A percentile compares a stretch with the other conserved stretches of the same genome.
These are phyloP conservation scores for Caenorhabditis latens DNA, from an alignment of 1,140 invertebrate genomes.

Conservation along the genomic window DNA sequence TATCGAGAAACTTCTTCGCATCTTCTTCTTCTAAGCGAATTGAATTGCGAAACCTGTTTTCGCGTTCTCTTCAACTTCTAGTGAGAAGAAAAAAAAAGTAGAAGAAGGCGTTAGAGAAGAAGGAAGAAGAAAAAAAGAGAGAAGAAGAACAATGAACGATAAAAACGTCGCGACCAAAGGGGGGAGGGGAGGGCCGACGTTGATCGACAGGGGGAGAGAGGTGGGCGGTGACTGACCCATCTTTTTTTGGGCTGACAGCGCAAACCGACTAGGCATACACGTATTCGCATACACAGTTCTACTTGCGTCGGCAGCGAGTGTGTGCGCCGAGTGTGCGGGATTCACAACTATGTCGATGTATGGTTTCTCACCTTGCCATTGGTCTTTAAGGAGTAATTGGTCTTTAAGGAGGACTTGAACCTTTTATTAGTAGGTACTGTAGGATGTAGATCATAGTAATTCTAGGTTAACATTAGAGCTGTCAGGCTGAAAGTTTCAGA, in stretches of 20 bases:
- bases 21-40: conserved; percentile 49
- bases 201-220: conserved; percentile 2
- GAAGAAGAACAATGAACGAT: conserved; percentile 52
- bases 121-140: not conserved
- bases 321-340: not conserved
- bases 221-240: conserved; percentile 53
- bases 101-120: conserved; percentile 38
- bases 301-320: conserved; percentile 3
- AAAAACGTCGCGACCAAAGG: conserved; percentile 35
- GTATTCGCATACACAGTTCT: conserved; percentile 48
- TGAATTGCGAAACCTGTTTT: conserved; percentile 36
- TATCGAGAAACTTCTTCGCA: conserved; percentile 39
- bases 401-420: not conserved
- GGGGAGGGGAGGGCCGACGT: not conserved
- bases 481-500: too few species aligned
- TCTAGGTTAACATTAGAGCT: too few species aligned
- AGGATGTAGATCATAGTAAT: too few species aligned
- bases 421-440: too few species aligned
- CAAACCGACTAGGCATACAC: conserved; percentile 47
- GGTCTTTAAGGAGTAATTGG: not conserved
- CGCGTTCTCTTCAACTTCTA: conserved; percentile 28
- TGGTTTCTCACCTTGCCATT: conserved; percentile 31
- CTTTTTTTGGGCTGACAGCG: conserved; percentile 46
- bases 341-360: not conserved
- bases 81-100: not conserved